Evolutionary conservation across 2,797 vertebrate genomes (phyloP), one percentile per base, ranked within the genome.

Genomic region (Parambassis ranga): DNA sequence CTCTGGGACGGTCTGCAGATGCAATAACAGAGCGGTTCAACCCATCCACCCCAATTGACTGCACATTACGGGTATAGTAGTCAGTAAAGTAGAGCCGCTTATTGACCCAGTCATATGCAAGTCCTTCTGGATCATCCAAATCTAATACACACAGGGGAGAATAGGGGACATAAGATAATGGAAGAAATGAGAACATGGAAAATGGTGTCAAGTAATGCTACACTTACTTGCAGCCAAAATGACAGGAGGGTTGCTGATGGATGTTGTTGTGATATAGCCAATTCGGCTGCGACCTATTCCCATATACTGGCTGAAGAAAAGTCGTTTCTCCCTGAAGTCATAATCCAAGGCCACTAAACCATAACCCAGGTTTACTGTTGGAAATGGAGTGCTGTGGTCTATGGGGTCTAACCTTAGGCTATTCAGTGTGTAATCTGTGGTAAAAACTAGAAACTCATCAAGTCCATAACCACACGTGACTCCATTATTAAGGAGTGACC

Each of bases 101-200:
- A 77, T 96, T 91, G 85, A 96, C 89, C 96, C 96, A 98, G 31
- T 98, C 96, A 82, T 94, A 98, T 2, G 96, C 96, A 81, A 98
- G 87, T 49, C 96, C 95, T 66, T 96, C 92, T 24, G 93, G 90
- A 77, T 91, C 86, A 61, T 94, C 92, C 80, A 95, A 74, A 89
- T 92, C 96, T 98, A 65, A n/a, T n/a, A n/a, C n/a, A n/a, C n/a
- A n/a, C n/a, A 50, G 19, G 28, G 47, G n/a, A 7, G 39, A 24
- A 13, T 6, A 61, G 18, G 76, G 10, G 1, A 43, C 20, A 26
- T 14, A 15, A 42, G 1, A 30, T 14, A 1, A 10, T 20, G 3
- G 28, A 2, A 6, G 1, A 48, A 41, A 53, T 7, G 3, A 16
- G 1, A 27, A 56, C 49, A 31, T 23, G 1, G 48, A 33, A 50